Base-by-base conservation (phyloP, 2,888 invertebrate species). In the Meghimatium bilineatum region DNA sequence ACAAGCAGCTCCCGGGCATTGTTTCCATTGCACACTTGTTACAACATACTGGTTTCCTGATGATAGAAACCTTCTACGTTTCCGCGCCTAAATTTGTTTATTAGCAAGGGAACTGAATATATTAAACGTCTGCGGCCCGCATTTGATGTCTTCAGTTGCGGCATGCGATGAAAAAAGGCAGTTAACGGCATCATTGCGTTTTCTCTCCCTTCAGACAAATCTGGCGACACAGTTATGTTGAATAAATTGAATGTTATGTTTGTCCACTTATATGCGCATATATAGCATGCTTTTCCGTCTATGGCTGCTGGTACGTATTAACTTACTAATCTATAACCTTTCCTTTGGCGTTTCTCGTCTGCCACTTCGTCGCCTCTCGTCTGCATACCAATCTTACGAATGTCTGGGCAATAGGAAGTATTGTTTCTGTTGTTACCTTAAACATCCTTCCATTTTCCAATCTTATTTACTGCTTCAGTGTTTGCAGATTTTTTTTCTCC, bases 1-100 rank as follows among this genome's bases (percentile, higher is more conserved):
- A 32, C 32, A 3, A 17, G 17, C 3, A 74, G 52, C 52, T 74
- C 74, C 74, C 3, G 14, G 52, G 32, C 52, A 52, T 74, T 74
- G 74, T 74, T 74, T 74, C 52, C 74, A 5, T 32, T 74, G 14
- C 32, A 52, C 74, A 74, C 29, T 52, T 74, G 74, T 52, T 74
- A 74, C 32, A 74, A 74, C 74, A 74, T 32, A 74, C 32, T 14
- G 52, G 20, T 23, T 74, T 74, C 74, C 74, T 74, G 74, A 6
- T 12, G 52, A 52, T 3, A 52, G 32, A 20, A 74, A 29, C 52
- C 32, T 23, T 49, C 74, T 5, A 32, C 74, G 20, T 17, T n/a
- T 20, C 52, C 52, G 3, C 29, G n/a, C 52, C 20, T 8, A 6
- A 52, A 26, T 32, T 52, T 49, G 74, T 49, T 74, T 74, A 52